These are phyloP conservation scores for Torymus texanus DNA, from an alignment of 2,888 invertebrate species.

Conservation along the genomic window DNA sequence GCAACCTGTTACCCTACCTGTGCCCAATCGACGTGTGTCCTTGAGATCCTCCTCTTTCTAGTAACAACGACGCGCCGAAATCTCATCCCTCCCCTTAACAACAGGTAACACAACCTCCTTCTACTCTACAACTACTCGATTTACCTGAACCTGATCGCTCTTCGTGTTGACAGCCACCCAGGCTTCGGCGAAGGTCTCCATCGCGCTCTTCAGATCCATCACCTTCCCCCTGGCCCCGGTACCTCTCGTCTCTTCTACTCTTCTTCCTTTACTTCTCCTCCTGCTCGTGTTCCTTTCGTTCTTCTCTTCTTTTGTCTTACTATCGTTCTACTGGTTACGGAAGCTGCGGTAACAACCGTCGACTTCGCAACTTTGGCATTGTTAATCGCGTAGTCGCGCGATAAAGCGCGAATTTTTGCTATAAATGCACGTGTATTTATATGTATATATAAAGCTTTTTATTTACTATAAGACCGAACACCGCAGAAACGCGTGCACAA, in stretches of 20 bases:
- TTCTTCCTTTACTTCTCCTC: slow-evolving; percentile 40
- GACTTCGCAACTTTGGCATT: slow-evolving; percentile 8
- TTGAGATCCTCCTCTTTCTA: no score
- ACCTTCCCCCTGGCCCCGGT: slow-evolving; percentile 60
- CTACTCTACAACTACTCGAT: slow-evolving; percentile 41
- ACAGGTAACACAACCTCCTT: no score
- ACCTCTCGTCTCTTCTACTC: slow-evolving; percentile 21
- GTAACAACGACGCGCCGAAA: no score
- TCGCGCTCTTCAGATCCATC: slow-evolving; percentile 99
- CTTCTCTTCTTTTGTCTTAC: neutral
- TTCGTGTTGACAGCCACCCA: slow-evolving; percentile 95
- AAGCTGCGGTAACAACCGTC: neutral
- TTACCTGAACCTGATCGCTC: slow-evolving; percentile 74
- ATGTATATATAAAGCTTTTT: slow-evolving; percentile 10
- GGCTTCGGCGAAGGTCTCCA: slow-evolving; percentile 98
- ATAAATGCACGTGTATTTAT: neutral
- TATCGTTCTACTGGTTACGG: slow-evolving; percentile 6
- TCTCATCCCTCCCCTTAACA: no score
- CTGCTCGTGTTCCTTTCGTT: slow-evolving; percentile 7
- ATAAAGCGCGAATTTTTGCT: no score
- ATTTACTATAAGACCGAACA: neutral
- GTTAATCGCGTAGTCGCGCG: no score
- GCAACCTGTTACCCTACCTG: no score
- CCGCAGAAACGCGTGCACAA: neutral
- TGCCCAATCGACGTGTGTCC: no score